Conservation (phyloP, 1,140 invertebrate genomes). For the Pseudomyrmex cubaensis region DNA sequence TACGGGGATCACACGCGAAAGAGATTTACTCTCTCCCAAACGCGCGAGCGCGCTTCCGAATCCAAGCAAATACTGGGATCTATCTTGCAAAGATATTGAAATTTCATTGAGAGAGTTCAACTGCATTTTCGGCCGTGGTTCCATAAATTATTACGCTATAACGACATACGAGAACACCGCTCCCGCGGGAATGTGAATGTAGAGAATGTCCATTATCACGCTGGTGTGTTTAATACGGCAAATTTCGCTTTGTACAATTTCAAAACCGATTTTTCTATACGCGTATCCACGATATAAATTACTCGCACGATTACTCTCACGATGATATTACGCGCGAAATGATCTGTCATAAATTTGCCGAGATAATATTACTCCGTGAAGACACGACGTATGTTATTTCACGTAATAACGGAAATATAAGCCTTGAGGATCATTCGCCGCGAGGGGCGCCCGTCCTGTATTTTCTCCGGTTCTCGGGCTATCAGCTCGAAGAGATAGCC, state of each 20-base stretch:
- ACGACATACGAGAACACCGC: background rate
- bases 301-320: too few relatives aligned
- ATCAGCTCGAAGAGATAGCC: conserved; percentile 2
- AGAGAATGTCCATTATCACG: background rate
- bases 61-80: background rate
- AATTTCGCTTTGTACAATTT: background rate
- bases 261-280: background rate
- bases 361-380: too few relatives aligned
- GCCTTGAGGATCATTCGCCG: background rate
- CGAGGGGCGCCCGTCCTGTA: background rate
- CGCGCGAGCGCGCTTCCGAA: background rate
- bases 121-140: background rate
- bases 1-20: background rate
- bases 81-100: background rate
- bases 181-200: background rate
- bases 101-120: conserved; percentile 33
- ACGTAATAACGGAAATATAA: too few relatives aligned
- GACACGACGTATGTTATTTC: too few relatives aligned
- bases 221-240: background rate
- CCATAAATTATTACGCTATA: conserved; percentile 15
- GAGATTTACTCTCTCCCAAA: background rate
- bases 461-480: background rate
- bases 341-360: too few relatives aligned
- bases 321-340: too few relatives aligned
- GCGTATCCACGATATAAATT: too few relatives aligned